Conservation (phyloP, 2,797 vertebrate species). For the Pterois miles region DNA sequence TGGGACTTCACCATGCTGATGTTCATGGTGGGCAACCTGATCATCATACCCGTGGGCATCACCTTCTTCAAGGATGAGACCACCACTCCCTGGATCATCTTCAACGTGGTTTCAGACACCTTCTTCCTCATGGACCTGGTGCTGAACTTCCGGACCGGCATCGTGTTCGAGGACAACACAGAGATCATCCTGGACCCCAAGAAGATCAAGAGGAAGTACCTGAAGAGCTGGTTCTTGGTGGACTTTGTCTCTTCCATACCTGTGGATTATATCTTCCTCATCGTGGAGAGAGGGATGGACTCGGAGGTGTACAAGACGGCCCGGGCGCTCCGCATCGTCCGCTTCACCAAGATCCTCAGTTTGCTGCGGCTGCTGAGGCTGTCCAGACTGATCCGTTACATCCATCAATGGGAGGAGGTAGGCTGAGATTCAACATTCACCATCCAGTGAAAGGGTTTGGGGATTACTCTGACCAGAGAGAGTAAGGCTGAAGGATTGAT, state of each 20-base stretch:
- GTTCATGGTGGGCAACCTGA: conserved; percentile 99
- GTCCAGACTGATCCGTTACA: conserved; percentile 95
- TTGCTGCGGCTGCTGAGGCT: conserved; percentile 92
- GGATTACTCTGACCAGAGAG: background rate
- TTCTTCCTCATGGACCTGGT: conserved; percentile 98
- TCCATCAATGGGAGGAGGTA: conserved; percentile 99
- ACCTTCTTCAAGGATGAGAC: conserved; percentile 99
- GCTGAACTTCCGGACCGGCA: conserved; percentile 97
- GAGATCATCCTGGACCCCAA: conserved; percentile 97
- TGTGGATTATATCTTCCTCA: conserved; percentile 99
- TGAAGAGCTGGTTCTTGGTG: conserved; percentile 97
- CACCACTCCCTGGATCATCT: conserved; percentile 96
- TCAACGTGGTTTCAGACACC: conserved; percentile 99
- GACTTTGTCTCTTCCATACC: conserved; percentile 98
- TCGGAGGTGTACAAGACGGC: conserved; percentile 98
- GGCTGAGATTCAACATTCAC: conserved; percentile 29
- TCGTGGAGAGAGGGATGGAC: conserved; percentile 97
- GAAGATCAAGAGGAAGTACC: conserved; percentile 95
- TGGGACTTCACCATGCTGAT: conserved; percentile 99
- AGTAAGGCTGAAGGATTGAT: background rate
- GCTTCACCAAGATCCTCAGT: conserved; percentile 98
- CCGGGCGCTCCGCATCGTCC: conserved; percentile 93
- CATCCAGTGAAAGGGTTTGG: background rate
- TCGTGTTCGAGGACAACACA: conserved; percentile 97
- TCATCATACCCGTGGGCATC: conserved; percentile 98